Conservation (phyloP, 2,797 vertebrate genomes). For the Falco cherrug region DNA sequence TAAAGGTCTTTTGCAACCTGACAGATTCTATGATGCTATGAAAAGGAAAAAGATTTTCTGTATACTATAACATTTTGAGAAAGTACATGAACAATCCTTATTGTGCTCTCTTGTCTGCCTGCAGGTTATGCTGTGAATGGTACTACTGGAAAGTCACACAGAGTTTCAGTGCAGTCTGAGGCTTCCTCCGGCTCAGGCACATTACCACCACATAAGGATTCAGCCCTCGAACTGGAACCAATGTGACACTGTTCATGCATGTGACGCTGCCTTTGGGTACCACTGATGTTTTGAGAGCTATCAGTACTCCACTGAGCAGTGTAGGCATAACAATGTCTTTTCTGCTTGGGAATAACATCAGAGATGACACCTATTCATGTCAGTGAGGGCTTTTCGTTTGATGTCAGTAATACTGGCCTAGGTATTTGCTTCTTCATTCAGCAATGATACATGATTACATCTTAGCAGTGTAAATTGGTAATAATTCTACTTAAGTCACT, state of each 20-base stretch:
- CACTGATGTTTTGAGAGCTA: not conserved
- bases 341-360: not conserved
- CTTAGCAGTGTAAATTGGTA: not conserved
- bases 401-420: not conserved
- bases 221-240: not conserved
- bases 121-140: not conserved
- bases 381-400: not conserved
- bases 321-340: not conserved
- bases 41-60: not conserved
- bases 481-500: not conserved
- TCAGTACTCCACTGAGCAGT: not conserved
- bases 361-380: not conserved
- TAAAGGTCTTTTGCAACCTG: not conserved
- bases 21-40: not conserved
- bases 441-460: not conserved
- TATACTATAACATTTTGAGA: not conserved
- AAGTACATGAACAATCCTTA: not conserved
- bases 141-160: not conserved
- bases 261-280: not conserved
- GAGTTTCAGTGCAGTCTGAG: not conserved
- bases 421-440: not conserved
- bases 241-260: not conserved
- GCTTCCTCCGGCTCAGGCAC: not conserved
- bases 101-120: not conserved
- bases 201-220: not conserved